A percentile compares a stretch with the other conserved stretches of the same genome.
These are phyloP conservation scores for Alouatta palliata DNA, from an alignment of 2,113 vertebrate species.

Conservation along the genomic window DNA sequence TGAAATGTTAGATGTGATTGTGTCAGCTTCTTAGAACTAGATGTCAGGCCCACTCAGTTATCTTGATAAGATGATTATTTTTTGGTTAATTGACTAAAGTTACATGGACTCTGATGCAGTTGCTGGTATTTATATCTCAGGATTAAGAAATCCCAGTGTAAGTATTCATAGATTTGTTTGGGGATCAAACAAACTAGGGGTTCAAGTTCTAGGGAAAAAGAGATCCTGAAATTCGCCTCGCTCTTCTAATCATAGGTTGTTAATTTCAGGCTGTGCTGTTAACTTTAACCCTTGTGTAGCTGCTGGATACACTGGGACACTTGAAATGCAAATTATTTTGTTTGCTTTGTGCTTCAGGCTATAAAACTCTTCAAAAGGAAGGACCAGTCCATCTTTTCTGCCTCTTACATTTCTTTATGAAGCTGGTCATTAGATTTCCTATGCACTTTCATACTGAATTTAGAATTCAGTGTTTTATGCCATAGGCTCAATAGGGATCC, in stretches of 20 bases:
- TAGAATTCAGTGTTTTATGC: not conserved
- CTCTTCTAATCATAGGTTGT: not conserved
- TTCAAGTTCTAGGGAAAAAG: not conserved
- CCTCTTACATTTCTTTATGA: not conserved
- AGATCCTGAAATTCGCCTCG: not conserved
- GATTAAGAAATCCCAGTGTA: not conserved
- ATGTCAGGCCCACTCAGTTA: not conserved
- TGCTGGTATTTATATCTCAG: conserved; percentile 26
- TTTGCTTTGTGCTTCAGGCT: not conserved
- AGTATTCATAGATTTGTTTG: not conserved
- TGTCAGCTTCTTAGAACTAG: not conserved
- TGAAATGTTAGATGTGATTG: conserved; percentile 4
- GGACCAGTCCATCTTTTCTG: not conserved
- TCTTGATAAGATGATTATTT: not conserved
- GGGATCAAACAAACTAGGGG: not conserved
- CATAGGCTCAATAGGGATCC: not conserved
- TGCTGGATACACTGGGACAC: not conserved
- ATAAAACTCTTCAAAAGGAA: not conserved
- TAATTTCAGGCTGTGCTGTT: not conserved
- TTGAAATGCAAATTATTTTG: not conserved
- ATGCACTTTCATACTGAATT: not conserved
- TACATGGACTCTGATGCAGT: not conserved
- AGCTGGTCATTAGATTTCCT: not conserved
- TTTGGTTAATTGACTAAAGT: not conserved
- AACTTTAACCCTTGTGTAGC: not conserved